Base-by-base conservation (phyloP, 2,888 invertebrate genomes). In the Nemotelus nigrinus region DNA sequence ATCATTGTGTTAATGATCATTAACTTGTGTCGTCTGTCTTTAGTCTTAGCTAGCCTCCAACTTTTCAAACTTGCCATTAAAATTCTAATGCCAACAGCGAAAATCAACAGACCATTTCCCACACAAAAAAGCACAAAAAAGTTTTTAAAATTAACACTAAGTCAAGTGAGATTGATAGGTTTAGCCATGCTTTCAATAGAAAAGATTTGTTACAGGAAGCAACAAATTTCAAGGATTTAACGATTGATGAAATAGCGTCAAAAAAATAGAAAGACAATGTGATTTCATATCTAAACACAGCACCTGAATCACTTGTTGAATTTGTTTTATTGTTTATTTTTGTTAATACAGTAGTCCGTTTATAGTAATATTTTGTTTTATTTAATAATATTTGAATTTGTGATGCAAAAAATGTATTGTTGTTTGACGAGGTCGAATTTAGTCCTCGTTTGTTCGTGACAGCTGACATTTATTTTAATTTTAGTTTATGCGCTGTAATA, bases 211-310 rank as follows among this genome's bases (percentile, higher is more conserved):
- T 57, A 57, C 57, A 57, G 10, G 57, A 57, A 25, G 25, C 25
- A n/a, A n/a, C 4, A n/a, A 57, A 57, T 57, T 57, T 57, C 57
- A 57, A 57, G 10, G 57, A 57, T 57, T 57, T 57, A 57, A 10
- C 25, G 25, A 57, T 57, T 57, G 57, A 57, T 25, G 25, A 57
- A 57, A n/a, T 57, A 3, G 57, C 57, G 25, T 25, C 25, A 25
- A 25, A 25, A 25, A 25, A 25, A 25, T 25, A 57, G 10, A 57
- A 57, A 3, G 6, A 25, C 10, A 0, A 8, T 10, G 10, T 2
- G 57, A 57, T 57, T 57, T 57, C 25, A 25, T 57, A 25, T 57
- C 25, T 57, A 57, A 57, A 57, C 57, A 57, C 57, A 2, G 57
- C 57, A 25, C 57, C 10, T 57, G 57, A 57, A n/a, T 7, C 10